These are phyloP conservation scores for Podarcis siculus DNA, from an alignment of 2,797 vertebrate genomes.

Conservation along the genomic window DNA sequence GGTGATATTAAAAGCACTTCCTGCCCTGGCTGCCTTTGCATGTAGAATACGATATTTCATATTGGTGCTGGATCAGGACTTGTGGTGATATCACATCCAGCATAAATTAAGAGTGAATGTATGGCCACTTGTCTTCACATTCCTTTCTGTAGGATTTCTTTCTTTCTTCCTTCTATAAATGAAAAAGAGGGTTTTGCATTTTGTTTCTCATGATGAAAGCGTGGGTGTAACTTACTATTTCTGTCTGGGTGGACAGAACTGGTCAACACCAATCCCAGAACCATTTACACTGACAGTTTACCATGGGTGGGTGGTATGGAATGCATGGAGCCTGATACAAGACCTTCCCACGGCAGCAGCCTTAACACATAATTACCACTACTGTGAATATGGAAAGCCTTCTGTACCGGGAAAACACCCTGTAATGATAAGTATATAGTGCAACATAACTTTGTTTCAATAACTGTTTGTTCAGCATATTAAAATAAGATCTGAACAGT, in stretches of 20 bases:
- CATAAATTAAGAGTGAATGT: neutral
- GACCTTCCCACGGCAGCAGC: constrained; percentile 7
- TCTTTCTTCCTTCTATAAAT: neutral
- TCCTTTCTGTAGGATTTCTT: neutral
- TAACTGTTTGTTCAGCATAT: neutral
- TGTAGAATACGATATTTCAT: neutral
- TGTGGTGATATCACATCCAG: neutral
- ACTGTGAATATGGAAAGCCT: neutral
- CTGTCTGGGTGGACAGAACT: neutral
- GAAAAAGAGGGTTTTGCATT: neutral
- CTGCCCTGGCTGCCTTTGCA: neutral
- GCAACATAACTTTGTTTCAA: neutral
- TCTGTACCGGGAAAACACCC: neutral
- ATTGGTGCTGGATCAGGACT: neutral
- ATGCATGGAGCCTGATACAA: neutral
- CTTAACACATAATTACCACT: neutral
- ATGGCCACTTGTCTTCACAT: neutral
- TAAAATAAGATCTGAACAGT: neutral
- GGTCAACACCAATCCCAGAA: neutral
- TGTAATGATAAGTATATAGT: neutral
- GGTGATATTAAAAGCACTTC: too few species aligned
- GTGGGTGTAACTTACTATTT: neutral
- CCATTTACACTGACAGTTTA: neutral
- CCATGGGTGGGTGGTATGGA: constrained; percentile 11
- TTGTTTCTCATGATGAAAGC: neutral